Base-by-base conservation (phyloP, 2,113 vertebrate species). In the Myocastor coypus region DNA sequence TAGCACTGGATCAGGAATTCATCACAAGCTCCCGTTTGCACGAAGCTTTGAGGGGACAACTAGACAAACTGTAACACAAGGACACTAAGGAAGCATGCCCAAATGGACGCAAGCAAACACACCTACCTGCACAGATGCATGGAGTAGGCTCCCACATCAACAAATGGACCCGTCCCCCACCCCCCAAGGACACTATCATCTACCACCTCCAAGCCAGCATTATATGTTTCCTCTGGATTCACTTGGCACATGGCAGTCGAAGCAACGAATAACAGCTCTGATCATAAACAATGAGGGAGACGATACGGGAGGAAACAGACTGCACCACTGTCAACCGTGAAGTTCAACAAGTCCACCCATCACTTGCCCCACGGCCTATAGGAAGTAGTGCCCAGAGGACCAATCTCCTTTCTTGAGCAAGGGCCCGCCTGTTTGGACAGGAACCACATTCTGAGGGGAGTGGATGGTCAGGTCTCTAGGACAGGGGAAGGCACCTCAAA, bases 361-460 rank as follows among this genome's bases (percentile, higher is more conserved):
- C 20, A 0, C 34, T 20, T 0, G 34, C 17, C n/a, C n/a, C n/a
- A 37, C 3, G 8, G n/a, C n/a, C n/a, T 22, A n/a, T 7, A 37
- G 34, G 16, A 19, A 69, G 68, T 7, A n/a, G 30, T 4, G 16
- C n/a, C n/a, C 5, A 22, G 69, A 37, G 69, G 19, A 10, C 69
- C 37, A n/a, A 22, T 20, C 17, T 37, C 69, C 20, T 22, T 17
- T 71, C n/a, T 3, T 9, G n/a, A 37, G 69, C 69, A 20, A 20
- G 68, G 68, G 34, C 17, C 16, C n/a, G 5, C n/a, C 34, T 71
- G 7, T 22, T 71, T 20, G 68, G 34, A 71, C n/a, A 22, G n/a
- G 37, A 71, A 11, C 17, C 8, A 22, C n/a, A 19, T 37, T 71
- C n/a, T 37, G 69, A 1, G 16, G 19, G 22, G 69, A 37, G 20